Conservation (phyloP, 2,113 vertebrate species). For the Pagrus major region DNA sequence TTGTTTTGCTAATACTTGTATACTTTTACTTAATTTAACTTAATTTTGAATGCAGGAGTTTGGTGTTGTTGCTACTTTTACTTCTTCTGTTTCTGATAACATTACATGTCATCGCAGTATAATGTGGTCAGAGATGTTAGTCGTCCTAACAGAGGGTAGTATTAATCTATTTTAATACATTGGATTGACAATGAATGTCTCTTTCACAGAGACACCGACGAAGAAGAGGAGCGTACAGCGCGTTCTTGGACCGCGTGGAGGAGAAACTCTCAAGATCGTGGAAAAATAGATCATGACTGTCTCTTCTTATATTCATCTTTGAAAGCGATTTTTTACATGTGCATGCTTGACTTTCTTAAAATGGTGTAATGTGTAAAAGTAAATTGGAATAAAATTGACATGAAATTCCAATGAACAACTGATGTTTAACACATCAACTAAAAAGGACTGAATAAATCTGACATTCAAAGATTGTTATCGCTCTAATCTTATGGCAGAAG, state of each 20-base stretch:
- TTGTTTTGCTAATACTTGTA: too few relatives aligned
- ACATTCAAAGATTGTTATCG: background rate
- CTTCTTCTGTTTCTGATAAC: too few relatives aligned
- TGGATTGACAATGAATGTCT: constrained; percentile 11
- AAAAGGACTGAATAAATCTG: background rate
- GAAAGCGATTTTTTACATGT: background rate
- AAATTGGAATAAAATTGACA: background rate
- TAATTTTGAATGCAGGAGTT: too few relatives aligned
- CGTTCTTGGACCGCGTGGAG: constrained; percentile 77
- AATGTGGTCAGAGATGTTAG: background rate
- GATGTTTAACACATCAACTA: background rate
- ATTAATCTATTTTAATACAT: background rate
- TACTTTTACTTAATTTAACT: too few relatives aligned
- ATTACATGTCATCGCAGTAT: background rate
- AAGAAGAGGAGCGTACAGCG: constrained; percentile 59
- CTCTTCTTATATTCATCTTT: background rate
- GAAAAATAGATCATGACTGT: constrained; percentile 32
- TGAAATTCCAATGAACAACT: background rate
- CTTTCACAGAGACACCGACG: constrained; percentile 73
- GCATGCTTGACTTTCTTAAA: background rate
- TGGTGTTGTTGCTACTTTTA: too few relatives aligned
- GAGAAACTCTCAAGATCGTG: constrained; percentile 77
- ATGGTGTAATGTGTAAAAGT: background rate
- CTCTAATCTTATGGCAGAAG: background rate
- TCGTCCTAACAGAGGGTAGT: background rate